A percentile compares a stretch with the other conserved stretches of the same genome.
These are phyloP conservation scores for Cydia amplana DNA, from an alignment of 1,140 invertebrate species.

Conservation along the genomic window DNA sequence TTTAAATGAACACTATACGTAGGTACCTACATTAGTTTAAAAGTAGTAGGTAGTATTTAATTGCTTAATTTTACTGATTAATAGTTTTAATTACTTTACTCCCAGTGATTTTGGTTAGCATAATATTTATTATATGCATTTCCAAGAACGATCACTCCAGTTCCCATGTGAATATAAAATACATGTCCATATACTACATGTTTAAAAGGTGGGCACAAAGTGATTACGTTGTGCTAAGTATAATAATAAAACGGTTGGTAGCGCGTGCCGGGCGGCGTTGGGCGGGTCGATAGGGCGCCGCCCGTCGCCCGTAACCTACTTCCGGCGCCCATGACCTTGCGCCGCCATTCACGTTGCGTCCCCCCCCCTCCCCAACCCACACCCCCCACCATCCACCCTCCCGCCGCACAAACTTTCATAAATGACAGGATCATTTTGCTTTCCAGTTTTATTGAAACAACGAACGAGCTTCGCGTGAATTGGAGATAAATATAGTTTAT, in stretches of 20 bases:
- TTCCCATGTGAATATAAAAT: not conserved
- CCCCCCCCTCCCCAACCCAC: constrained; percentile 36
- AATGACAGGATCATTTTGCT: constrained; percentile 43
- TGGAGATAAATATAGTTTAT: constrained; percentile 38
- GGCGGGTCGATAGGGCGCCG: constrained; percentile 70
- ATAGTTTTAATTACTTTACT: too few relatives aligned
- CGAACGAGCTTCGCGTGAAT: constrained; percentile 28
- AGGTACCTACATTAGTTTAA: too few relatives aligned
- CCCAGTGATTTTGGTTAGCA: too few relatives aligned
- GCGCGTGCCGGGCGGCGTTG: constrained; percentile 32
- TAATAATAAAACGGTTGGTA: constrained; percentile 10
- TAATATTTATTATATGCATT: too few relatives aligned
- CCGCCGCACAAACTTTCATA: constrained; percentile 41
- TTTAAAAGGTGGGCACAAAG: constrained; percentile 4
- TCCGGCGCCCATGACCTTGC: constrained; percentile 76
- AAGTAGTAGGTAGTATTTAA: too few relatives aligned
- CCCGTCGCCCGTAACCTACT: constrained; percentile 78
- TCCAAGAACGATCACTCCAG: not conserved
- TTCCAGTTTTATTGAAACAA: constrained; percentile 40
- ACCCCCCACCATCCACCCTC: constrained; percentile 35
- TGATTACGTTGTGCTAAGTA: constrained; percentile 8
- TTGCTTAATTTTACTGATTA: too few relatives aligned
- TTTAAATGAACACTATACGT: too few relatives aligned
- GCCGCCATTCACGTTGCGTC: constrained; percentile 71
- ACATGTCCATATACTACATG: not conserved